phyloP scores from a whole-genome alignment of 1,140 invertebrate genomes.

The Drosophila nigrodunni region DNA sequence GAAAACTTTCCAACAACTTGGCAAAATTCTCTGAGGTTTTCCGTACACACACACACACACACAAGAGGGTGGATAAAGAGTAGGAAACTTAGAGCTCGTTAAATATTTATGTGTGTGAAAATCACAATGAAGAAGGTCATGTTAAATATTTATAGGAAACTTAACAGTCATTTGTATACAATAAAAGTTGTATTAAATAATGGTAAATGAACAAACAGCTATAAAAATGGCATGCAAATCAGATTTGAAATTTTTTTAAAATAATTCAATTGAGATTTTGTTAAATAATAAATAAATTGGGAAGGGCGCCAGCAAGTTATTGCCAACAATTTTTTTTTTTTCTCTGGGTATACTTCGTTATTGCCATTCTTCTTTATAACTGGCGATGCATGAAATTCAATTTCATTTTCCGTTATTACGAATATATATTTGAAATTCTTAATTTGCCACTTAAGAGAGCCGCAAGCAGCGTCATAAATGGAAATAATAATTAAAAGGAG shows the following conservation, averaged over 20 bases:
- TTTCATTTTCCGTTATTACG: conserved; percentile 15
- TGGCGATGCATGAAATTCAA: conserved; percentile 32
- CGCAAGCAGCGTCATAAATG: not conserved
- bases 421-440: conserved; percentile 26
- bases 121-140: too few relatives aligned
- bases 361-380: not conserved
- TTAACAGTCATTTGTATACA: too few relatives aligned
- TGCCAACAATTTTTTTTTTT: not conserved
- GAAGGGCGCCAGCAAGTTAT: not conserved
- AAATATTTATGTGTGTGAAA: too few relatives aligned
- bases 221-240: too few relatives aligned
- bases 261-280: too few relatives aligned
- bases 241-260: too few relatives aligned
- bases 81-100: too few relatives aligned
- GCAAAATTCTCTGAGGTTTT: conserved; percentile 19
- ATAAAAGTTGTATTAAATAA: too few relatives aligned
- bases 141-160: too few relatives aligned
- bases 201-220: too few relatives aligned
- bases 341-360: not conserved
- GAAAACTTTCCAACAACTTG: conserved; percentile 13
- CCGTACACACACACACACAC: too few relatives aligned
- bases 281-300: not conserved
- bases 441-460: conserved; percentile 36
- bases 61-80: too few relatives aligned
- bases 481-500: conserved; percentile 37